These are phyloP conservation scores for Pararge aegeria DNA, from an alignment of 1,140 invertebrate species.

Conservation along the genomic window DNA sequence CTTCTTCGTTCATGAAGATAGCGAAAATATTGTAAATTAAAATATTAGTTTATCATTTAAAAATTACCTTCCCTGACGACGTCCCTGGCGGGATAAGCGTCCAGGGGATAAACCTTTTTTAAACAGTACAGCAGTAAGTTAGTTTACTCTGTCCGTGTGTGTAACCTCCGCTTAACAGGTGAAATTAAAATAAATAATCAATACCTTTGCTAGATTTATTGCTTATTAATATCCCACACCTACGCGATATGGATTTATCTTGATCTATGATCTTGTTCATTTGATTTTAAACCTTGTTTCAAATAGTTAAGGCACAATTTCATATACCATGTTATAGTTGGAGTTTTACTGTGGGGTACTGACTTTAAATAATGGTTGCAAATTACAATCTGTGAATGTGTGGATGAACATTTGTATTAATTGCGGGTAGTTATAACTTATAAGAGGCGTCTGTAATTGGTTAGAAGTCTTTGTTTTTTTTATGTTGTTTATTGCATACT, in stretches of 20 bases:
- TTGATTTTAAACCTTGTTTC: conserved; percentile 23
- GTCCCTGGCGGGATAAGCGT: too few species aligned
- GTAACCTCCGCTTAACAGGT: not conserved
- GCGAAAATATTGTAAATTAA: too few species aligned
- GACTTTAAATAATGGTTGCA: conserved; percentile 17
- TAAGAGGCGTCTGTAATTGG: not conserved
- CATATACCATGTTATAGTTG: conserved; percentile 4
- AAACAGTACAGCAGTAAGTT: too few species aligned
- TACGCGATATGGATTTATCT: conserved; percentile 32
- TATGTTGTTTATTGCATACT: too few species aligned
- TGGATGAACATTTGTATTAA: conserved; percentile 13
- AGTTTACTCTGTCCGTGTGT: too few species aligned
- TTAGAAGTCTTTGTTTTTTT: too few species aligned
- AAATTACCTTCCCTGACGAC: too few species aligned
- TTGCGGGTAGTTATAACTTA: too few species aligned
- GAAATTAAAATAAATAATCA: conserved; percentile 46
- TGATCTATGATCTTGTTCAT: conserved; percentile 33
- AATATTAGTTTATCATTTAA: too few species aligned
- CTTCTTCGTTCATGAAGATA: too few species aligned
- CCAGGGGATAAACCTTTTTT: too few species aligned
- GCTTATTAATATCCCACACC: conserved; percentile 60
- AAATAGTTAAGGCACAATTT: conserved; percentile 16
- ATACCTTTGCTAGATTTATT: conserved; percentile 55
- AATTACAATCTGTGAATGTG: conserved; percentile 18
- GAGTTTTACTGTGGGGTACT: conserved; percentile 9